Percentiles rank a stretch among this genome's conserved stretches.
These are phyloP conservation scores for Thymelicus lineola DNA, from an alignment of 2,888 invertebrate genomes.

Conservation along the genomic window DNA sequence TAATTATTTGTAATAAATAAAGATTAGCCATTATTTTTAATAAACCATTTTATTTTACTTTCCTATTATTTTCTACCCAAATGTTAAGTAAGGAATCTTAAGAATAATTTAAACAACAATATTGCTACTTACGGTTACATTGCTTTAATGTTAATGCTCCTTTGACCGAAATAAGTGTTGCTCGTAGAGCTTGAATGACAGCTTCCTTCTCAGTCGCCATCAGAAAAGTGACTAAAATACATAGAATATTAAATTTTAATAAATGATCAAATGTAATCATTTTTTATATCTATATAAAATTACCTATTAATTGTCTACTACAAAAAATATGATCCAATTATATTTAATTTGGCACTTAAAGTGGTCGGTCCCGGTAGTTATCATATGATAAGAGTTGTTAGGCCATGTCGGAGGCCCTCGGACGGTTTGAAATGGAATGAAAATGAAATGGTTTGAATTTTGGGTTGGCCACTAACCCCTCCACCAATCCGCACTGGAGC, in stretches of 20 bases:
- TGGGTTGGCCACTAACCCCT: too few relatives aligned
- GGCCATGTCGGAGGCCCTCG: too few relatives aligned
- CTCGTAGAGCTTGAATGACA: slow-evolving; percentile 76
- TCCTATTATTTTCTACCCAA: too few relatives aligned
- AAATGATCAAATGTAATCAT: background rate
- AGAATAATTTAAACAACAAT: background rate
- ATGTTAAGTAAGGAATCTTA: too few relatives aligned
- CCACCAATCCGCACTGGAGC: too few relatives aligned
- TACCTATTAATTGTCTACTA: background rate
- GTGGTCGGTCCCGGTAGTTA: too few relatives aligned
- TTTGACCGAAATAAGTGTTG: slow-evolving; percentile 81
- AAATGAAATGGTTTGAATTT: too few relatives aligned
- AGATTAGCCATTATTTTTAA: background rate
- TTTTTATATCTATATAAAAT: background rate
- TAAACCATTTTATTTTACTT: background rate
- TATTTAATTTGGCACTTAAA: too few relatives aligned
- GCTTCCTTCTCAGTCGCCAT: slow-evolving; percentile 78
- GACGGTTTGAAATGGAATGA: too few relatives aligned
- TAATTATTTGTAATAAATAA: slow-evolving; percentile 8
- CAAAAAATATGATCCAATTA: too few relatives aligned
- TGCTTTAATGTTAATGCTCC: slow-evolving; percentile 78
- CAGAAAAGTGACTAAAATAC: slow-evolving; percentile 26
- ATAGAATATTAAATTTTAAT: background rate
- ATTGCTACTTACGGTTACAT: slow-evolving; percentile 79
- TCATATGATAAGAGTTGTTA: too few relatives aligned